phyloP scores from a whole-genome alignment of 2,888 invertebrate species.

The Heliconius charithonia region DNA sequence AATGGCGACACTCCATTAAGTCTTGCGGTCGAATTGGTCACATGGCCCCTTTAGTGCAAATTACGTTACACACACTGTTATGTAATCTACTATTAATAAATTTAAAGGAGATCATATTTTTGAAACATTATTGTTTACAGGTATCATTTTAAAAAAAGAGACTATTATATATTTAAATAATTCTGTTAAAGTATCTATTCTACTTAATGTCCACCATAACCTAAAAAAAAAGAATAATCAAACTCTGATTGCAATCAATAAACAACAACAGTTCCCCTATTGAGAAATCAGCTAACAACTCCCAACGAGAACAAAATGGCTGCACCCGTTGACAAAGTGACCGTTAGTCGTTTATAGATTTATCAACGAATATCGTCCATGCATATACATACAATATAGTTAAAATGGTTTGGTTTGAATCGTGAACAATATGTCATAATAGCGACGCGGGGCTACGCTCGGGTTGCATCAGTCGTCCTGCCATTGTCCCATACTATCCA shows the following conservation, averaged over 20 bases:
- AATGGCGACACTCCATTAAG: slow-evolving; percentile 52
- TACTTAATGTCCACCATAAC: not conserved
- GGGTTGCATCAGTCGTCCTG: slow-evolving; percentile 60
- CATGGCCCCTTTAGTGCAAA: slow-evolving; percentile 43
- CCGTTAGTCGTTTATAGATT: slow-evolving; percentile 44
- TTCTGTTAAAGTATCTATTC: not conserved
- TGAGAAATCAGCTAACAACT: slow-evolving; percentile 33
- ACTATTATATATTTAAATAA: not conserved
- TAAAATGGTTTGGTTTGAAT: slow-evolving; percentile 65
- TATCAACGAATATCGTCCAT: slow-evolving; percentile 48
- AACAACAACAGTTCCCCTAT: slow-evolving; percentile 18
- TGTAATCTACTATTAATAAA: slow-evolving; percentile 29
- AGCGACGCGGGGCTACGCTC: slow-evolving; percentile 59
- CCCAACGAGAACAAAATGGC: slow-evolving; percentile 35
- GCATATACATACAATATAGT: slow-evolving; percentile 52
- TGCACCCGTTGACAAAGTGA: slow-evolving; percentile 39
- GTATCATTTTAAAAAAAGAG: not conserved
- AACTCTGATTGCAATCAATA: slow-evolving; percentile 18
- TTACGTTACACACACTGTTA: slow-evolving; percentile 35
- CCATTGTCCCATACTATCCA: slow-evolving; percentile 75
- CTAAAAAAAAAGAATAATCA: not conserved
- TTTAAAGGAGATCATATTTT: not conserved
- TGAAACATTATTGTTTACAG: not conserved
- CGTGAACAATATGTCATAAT: slow-evolving; percentile 77
- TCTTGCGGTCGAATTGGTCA: slow-evolving; percentile 48